Percentiles rank a stretch among this genome's conserved stretches.
phyloP scores from a whole-genome alignment of 1,140 invertebrate genomes.

The Panagrolaimus sp. region DNA sequence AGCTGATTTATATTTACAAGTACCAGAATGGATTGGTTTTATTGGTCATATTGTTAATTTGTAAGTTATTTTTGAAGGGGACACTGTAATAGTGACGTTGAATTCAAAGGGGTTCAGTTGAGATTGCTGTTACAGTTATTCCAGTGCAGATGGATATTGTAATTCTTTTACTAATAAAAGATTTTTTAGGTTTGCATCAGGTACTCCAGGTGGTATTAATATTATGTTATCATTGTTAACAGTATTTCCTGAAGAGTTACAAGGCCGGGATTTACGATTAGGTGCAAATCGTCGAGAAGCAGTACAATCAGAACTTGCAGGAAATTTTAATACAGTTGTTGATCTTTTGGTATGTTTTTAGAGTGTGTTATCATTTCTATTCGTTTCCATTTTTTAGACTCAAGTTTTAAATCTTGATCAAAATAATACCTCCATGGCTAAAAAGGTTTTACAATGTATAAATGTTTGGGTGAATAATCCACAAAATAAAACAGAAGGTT shows the following conservation, averaged over 20 bases:
- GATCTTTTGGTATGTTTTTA: conserved; percentile 68
- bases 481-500: not conserved
- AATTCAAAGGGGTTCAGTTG: no score
- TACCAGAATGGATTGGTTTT: conserved; percentile 82
- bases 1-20: conserved; percentile 85
- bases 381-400: not conserved
- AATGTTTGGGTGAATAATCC: conserved; percentile 1
- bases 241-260: conserved; percentile 90
- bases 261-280: conserved; percentile 73
- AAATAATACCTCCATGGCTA: not conserved
- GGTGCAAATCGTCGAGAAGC: conserved; percentile 81
- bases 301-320: conserved; percentile 70
- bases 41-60: conserved; percentile 76
- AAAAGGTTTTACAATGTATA: conserved; percentile 7
- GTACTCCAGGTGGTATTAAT: conserved; percentile 15
- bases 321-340: conserved; percentile 60
- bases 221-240: conserved; percentile 81
- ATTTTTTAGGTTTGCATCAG: conserved; percentile 59
- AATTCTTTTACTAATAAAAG: no score
- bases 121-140: no score
- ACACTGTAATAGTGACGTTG: conserved; percentile 17
- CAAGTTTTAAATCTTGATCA: not conserved
- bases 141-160: no score
- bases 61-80: conserved; percentile 60
- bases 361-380: no score